These are phyloP conservation scores for Clarias batrachus DNA, from an alignment of 2,113 vertebrate species.

Conservation along the genomic window DNA sequence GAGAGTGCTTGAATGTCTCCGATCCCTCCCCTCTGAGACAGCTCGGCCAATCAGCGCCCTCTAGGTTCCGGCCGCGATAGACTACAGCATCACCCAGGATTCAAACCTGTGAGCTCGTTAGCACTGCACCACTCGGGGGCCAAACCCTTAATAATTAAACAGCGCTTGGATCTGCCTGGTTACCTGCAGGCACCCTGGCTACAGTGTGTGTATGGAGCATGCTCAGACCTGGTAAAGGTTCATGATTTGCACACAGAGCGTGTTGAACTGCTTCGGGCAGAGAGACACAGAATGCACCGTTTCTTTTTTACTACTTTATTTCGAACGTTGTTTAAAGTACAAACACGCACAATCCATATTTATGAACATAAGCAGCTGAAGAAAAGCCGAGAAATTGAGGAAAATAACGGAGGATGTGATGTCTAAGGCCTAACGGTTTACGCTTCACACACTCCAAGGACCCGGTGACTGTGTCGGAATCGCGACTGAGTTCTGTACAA, in stretches of 20 bases:
- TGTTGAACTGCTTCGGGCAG: not conserved
- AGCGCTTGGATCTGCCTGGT: not conserved
- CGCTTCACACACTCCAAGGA: constrained; percentile 24
- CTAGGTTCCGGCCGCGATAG: too few relatives aligned
- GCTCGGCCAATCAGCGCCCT: too few relatives aligned
- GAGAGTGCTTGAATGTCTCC: too few relatives aligned
- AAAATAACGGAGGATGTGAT: constrained; percentile 59
- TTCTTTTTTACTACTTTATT: constrained; percentile 22
- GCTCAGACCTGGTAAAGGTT: not conserved
- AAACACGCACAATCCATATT: not conserved
- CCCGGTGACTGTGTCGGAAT: constrained; percentile 34
- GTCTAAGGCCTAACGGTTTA: constrained; percentile 72
- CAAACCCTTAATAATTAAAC: not conserved
- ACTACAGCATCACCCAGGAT: too few relatives aligned
- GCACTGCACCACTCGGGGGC: too few relatives aligned
- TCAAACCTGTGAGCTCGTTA: too few relatives aligned
- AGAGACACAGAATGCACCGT: not conserved
- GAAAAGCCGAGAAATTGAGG: constrained; percentile 54
- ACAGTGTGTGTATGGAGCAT: not conserved
- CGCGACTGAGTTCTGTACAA: constrained; percentile 55
- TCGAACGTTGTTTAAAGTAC: constrained; percentile 23
- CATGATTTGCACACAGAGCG: not conserved
- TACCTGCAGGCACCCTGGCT: not conserved
- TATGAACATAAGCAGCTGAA: constrained; percentile 12
- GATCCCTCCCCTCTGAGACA: too few relatives aligned